Evolutionary conservation across 2,797 vertebrate genomes (phyloP).

Genomic region (Neosalanx taihuensis): DNA sequence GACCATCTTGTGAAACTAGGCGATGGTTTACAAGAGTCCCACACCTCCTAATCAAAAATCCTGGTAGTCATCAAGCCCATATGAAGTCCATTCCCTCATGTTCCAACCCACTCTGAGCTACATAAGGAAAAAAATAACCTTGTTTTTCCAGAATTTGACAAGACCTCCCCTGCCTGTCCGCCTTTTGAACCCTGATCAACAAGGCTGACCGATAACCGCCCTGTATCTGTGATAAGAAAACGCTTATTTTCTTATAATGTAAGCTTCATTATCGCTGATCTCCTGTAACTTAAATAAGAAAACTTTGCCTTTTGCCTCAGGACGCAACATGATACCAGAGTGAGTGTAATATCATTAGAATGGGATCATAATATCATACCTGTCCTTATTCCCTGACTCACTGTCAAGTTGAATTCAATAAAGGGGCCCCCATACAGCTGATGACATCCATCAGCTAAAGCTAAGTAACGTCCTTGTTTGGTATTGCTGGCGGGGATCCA

Average conservation of each 20-base stretch:
- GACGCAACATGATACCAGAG: slow-evolving; percentile 45
- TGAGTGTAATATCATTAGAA: slow-evolving; percentile 34
- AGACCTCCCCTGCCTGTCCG: slow-evolving; percentile 28
- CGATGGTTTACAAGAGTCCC: slow-evolving; percentile 50
- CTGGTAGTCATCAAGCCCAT: slow-evolving; percentile 63
- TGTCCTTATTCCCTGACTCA: slow-evolving; percentile 39
- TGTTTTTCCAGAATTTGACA: slow-evolving; percentile 54
- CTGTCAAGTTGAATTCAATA: slow-evolving; percentile 41
- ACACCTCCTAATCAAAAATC: slow-evolving; percentile 60
- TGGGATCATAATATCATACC: neutral
- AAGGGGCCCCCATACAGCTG: slow-evolving; percentile 33
- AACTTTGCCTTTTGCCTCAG: slow-evolving; percentile 45
- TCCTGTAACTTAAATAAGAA: slow-evolving; percentile 42
- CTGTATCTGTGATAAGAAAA: slow-evolving; percentile 11
- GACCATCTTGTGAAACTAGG: slow-evolving; percentile 8
- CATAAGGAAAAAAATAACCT: slow-evolving; percentile 49
- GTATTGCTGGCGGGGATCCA: slow-evolving; percentile 58
- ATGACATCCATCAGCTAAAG: slow-evolving; percentile 51
- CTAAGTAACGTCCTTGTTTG: slow-evolving; percentile 49
- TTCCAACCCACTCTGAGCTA: slow-evolving; percentile 49
- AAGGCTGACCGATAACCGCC: slow-evolving; percentile 23
- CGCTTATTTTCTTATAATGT: slow-evolving; percentile 18
- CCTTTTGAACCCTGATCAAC: slow-evolving; percentile 33
- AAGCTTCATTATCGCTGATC: slow-evolving; percentile 37
- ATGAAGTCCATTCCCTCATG: slow-evolving; percentile 66